Percentiles rank a stretch among this genome's conserved stretches.
phyloP scores from a whole-genome alignment of 92 coral and sea anemone genomes.

The Porites rus region DNA sequence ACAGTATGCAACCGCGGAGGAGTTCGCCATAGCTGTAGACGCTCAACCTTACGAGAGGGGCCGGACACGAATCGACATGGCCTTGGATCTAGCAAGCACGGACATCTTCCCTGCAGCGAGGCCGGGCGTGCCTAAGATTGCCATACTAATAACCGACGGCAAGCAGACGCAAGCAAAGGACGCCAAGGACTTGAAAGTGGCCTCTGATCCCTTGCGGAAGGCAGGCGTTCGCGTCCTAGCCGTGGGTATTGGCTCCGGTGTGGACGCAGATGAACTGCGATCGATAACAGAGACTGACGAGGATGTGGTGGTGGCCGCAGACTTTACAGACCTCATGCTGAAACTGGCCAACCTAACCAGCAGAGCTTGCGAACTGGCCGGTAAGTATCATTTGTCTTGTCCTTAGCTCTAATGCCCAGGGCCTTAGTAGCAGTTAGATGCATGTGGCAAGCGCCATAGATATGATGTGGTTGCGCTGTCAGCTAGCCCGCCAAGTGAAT shows the following conservation, averaged over 20 bases:
- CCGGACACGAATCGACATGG: conserved; percentile 43
- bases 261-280: conserved; percentile 39
- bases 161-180: conserved; percentile 10
- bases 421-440: no score
- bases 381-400: background rate
- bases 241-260: conserved; percentile 45
- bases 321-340: background rate
- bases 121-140: conserved; percentile 32
- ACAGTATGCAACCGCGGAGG: background rate
- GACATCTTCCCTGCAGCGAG: conserved; percentile 42
- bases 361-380: conserved; percentile 10
- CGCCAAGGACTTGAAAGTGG: background rate
- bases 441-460: no score
- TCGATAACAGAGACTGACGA: conserved; percentile 26
- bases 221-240: conserved; percentile 44
- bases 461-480: no score
- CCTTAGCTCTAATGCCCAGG: no score
- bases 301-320: background rate
- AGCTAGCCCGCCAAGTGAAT: no score
- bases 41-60: conserved; percentile 29
- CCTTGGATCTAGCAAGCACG: conserved; percentile 9
- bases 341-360: background rate
- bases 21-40: conserved; percentile 24
- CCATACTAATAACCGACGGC: conserved; percentile 48
- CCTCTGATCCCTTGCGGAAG: conserved; percentile 3